Evolutionary conservation across 2,797 vertebrate genomes (phyloP).

Genomic region (Poecile montanus): DNA sequence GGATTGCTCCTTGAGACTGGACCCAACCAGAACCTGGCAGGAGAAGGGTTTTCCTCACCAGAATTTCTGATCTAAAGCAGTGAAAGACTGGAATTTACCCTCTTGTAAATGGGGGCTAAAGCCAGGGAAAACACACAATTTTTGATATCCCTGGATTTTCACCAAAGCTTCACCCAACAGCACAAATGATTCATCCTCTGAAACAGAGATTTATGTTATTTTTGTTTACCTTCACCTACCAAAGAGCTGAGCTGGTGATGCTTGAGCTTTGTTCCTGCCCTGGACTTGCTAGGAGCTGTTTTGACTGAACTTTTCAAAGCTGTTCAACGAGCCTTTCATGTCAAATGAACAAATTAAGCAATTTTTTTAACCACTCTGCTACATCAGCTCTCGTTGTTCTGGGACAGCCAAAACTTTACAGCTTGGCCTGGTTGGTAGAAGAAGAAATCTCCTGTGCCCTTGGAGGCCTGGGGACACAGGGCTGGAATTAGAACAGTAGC

Average conservation of each 20-base stretch:
- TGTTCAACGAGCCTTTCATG: neutral
- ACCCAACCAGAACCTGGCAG: neutral
- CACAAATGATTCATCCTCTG: neutral
- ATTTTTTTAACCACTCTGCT: neutral
- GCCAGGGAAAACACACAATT: neutral
- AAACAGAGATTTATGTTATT: neutral
- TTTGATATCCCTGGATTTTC: neutral
- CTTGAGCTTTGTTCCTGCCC: neutral
- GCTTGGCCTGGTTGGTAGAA: neutral
- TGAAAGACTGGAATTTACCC: neutral
- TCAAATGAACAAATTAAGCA: neutral
- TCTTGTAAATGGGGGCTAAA: neutral
- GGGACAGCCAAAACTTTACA: neutral
- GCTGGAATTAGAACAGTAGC: neutral
- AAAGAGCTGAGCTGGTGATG: neutral
- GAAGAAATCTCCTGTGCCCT: neutral
- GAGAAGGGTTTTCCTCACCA: neutral
- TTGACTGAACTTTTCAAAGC: conserved; percentile 11
- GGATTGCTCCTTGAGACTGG: neutral
- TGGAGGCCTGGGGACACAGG: neutral
- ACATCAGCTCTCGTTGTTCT: neutral
- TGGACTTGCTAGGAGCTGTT: neutral
- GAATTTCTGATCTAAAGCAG: neutral
- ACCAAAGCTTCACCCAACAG: neutral
- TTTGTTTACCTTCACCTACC: neutral